Percentiles rank a stretch among this genome's conserved stretches.
These are phyloP conservation scores for Dinomys branickii DNA, from an alignment of 2,113 vertebrate species.

Conservation along the genomic window DNA sequence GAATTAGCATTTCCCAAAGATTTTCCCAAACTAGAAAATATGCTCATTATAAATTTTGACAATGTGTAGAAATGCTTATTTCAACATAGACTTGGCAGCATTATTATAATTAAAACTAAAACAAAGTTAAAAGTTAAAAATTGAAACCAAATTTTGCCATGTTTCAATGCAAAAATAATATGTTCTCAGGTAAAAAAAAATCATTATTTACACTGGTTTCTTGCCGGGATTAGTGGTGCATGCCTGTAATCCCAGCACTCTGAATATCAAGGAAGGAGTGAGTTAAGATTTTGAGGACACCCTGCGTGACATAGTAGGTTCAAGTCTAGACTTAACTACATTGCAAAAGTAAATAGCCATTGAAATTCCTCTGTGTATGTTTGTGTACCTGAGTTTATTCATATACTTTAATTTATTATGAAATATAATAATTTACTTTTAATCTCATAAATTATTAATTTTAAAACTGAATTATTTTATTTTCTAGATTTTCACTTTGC, in stretches of 20 bases:
- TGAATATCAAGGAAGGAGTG: neutral
- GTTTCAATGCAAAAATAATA: neutral
- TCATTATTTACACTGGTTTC: neutral
- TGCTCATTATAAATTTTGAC: neutral
- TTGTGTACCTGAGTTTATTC: neutral
- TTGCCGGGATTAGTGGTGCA: neutral
- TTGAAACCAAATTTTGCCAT: neutral
- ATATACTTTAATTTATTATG: neutral
- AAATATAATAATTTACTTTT: neutral
- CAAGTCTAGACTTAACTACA: neutral
- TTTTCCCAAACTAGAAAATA: constrained; percentile 42
- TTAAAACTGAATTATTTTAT: neutral
- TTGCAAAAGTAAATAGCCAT: neutral
- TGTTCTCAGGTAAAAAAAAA: neutral
- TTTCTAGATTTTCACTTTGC: constrained; percentile 3
- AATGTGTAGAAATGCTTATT: neutral
- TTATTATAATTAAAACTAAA: neutral
- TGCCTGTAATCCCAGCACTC: neutral
- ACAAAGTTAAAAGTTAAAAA: neutral
- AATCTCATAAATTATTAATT: neutral
- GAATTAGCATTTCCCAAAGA: neutral
- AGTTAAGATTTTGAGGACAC: neutral
- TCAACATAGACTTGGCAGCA: neutral
- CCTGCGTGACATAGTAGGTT: neutral
- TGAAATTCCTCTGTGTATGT: neutral